Conservation (phyloP, 2,888 invertebrate species). For the Oscheius onirici region DNA sequence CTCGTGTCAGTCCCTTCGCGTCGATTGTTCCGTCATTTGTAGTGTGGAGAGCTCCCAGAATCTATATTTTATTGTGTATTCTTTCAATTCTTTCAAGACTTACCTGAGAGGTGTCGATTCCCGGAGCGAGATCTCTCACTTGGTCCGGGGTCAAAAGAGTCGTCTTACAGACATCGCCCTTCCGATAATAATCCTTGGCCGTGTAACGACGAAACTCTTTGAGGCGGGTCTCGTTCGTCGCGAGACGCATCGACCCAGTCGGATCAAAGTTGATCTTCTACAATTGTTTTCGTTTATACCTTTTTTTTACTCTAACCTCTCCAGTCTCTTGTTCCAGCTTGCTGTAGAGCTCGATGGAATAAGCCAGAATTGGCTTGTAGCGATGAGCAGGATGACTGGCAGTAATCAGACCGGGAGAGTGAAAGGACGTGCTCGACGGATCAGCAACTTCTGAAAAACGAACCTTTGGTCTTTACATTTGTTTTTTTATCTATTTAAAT, state of each 20-base stretch:
- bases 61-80: constrained; percentile 41
- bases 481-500: no score
- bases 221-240: constrained; percentile 71
- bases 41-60: constrained; percentile 73
- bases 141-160: constrained; percentile 68
- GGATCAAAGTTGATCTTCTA: constrained; percentile 73
- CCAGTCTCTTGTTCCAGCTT: constrained; percentile 73
- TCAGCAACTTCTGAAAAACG: constrained; percentile 51
- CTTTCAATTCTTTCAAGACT: no score
- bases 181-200: constrained; percentile 72
- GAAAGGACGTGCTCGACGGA: constrained; percentile 57
- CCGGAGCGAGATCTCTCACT: constrained; percentile 71
- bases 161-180: constrained; percentile 61
- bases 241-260: constrained; percentile 73
- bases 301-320: constrained; percentile 61
- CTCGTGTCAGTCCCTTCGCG: constrained; percentile 73
- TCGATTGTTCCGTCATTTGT: constrained; percentile 74
- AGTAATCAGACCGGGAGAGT: constrained; percentile 70
- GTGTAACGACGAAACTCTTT: constrained; percentile 73
- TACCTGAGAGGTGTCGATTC: constrained; percentile 72
- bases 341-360: constrained; percentile 73
- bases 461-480: background rate
- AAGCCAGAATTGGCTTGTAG: constrained; percentile 72
- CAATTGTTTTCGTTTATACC: background rate
- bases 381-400: constrained; percentile 73